phyloP scores from a whole-genome alignment of 2,888 invertebrate genomes.

The Empis livida region DNA sequence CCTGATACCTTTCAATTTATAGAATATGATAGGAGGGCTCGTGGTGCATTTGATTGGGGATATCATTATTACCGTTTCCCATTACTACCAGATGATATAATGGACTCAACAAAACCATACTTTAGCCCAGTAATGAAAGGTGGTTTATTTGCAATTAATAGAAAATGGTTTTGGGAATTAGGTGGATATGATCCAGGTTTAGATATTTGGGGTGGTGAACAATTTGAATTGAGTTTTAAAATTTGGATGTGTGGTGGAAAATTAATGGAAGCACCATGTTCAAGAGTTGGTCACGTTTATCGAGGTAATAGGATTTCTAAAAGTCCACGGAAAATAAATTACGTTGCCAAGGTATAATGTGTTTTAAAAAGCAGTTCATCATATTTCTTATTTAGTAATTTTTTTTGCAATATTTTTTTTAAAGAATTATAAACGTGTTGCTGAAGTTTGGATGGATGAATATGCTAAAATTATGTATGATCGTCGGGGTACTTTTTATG shows the following conservation, averaged over 20 bases:
- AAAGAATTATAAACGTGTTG: conserved; percentile 83
- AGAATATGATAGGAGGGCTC: conserved; percentile 86
- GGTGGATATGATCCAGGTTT: conserved; percentile 89
- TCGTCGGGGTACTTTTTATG: conserved; percentile 60
- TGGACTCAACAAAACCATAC: conserved; percentile 29
- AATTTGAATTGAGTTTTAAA: conserved; percentile 95
- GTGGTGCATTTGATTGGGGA: conserved; percentile 96
- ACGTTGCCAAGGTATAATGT: no score
- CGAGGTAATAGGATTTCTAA: no score
- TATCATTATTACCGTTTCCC: conserved; percentile 90
- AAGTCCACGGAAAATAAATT: no score
- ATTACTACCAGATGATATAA: conserved; percentile 35
- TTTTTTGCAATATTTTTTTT: no score
- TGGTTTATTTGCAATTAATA: conserved; percentile 87
- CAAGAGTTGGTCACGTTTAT: conserved; percentile 44
- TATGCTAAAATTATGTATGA: conserved; percentile 79
- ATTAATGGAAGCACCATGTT: conserved; percentile 88
- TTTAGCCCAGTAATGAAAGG: conserved; percentile 96
- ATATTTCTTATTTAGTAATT: no score
- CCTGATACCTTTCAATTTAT: conserved; percentile 82
- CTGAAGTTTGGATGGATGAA: conserved; percentile 99
- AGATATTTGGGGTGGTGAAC: conserved; percentile 98
- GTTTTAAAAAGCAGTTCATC: no score
- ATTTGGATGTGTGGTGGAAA: conserved; percentile 94
- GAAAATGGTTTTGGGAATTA: conserved; percentile 90